A percentile compares a stretch with the other conserved stretches of the same genome.
Evolutionary conservation across 2,113 vertebrate genomes (phyloP).

Genomic region (Proterorhinus semilunaris): DNA sequence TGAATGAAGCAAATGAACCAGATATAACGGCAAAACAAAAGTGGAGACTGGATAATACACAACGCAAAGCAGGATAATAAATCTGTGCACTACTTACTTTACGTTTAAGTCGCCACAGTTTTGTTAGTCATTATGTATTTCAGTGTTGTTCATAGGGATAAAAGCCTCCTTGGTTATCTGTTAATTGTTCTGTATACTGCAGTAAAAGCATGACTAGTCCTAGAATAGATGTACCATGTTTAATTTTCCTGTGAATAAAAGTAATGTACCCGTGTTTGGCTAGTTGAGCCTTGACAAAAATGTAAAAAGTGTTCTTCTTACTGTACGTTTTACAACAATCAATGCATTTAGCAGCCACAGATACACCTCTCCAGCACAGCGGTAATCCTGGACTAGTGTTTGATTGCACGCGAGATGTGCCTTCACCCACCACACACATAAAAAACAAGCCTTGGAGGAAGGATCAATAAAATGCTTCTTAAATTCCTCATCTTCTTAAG

Average conservation of each 20-base stretch:
- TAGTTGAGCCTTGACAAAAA: neutral
- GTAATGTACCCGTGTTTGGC: too few species aligned
- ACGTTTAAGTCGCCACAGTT: too few species aligned
- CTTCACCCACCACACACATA: constrained; percentile 15
- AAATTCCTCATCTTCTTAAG: constrained; percentile 41
- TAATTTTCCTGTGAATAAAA: too few species aligned
- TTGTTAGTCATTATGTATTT: too few species aligned
- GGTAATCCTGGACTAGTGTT: constrained; percentile 2
- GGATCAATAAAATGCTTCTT: constrained; percentile 58
- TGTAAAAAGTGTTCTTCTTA: neutral
- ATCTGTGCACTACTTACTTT: too few species aligned
- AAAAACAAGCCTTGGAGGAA: constrained; percentile 28
- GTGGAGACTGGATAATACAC: neutral
- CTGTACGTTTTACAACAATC: neutral
- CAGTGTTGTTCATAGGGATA: too few species aligned
- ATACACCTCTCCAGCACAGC: neutral
- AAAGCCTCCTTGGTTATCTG: too few species aligned
- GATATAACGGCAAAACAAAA: neutral
- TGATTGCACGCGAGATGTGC: constrained; percentile 3
- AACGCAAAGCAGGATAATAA: too few species aligned
- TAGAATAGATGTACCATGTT: too few species aligned
- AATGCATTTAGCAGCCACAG: neutral
- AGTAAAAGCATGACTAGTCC: too few species aligned
- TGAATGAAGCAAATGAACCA: neutral
- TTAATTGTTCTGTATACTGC: too few species aligned